Percentiles rank a stretch among this genome's conserved stretches.
These are phyloP conservation scores for Prinia subflava DNA, from an alignment of 2,113 vertebrate species.

Conservation along the genomic window DNA sequence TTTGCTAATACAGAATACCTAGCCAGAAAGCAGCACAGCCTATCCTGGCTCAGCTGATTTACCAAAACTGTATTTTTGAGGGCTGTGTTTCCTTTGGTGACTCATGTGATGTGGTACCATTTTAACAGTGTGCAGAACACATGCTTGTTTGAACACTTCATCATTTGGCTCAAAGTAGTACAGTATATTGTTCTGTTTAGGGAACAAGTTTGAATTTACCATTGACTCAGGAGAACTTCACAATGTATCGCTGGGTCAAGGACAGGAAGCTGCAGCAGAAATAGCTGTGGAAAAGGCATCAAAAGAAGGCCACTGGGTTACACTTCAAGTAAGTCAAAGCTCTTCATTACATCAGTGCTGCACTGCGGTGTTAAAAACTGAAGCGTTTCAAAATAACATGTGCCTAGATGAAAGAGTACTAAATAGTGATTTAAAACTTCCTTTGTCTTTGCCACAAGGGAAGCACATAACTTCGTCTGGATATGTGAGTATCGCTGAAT, in stretches of 20 bases:
- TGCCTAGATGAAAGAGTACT: constrained; percentile 68
- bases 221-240: constrained; percentile 84
- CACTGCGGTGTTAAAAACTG: constrained; percentile 60
- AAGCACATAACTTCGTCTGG: constrained; percentile 36
- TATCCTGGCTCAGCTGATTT: neutral
- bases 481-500: neutral
- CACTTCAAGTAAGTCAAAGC: constrained; percentile 80
- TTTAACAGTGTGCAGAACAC: constrained; percentile 20
- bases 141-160: neutral
- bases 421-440: constrained; percentile 72
- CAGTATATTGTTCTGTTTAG: constrained; percentile 57
- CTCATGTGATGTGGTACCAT: neutral
- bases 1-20: neutral
- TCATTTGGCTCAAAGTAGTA: constrained; percentile 18
- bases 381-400: constrained; percentile 70
- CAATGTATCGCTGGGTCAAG: constrained; percentile 81
- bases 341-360: constrained; percentile 67
- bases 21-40: neutral
- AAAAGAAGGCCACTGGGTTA: constrained; percentile 89
- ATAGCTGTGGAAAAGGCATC: constrained; percentile 82
- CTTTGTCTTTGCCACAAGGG: constrained; percentile 60
- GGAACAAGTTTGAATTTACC: constrained; percentile 81
- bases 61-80: neutral
- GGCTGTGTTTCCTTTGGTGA: neutral
- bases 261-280: constrained; percentile 83